Base-by-base conservation (phyloP, 2,113 vertebrate genomes). In the Cottus gobio region DNA sequence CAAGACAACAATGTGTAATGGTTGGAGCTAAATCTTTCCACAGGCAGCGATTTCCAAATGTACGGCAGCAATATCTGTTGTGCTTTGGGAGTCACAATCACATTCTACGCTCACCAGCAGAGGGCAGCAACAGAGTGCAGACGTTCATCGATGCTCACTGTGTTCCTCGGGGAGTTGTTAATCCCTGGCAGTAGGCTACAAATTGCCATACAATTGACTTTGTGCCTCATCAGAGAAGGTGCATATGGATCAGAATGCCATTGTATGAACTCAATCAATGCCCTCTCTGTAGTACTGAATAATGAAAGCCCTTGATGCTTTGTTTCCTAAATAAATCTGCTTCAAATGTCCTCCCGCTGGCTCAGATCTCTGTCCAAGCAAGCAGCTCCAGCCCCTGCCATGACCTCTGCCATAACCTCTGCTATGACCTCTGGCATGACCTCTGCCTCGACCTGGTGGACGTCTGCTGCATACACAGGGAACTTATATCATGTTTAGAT, bases 41-140 rank as follows among this genome's bases (percentile, higher is more conserved):
- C 7, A 61, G 44, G 24, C 11, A 50, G 4, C 13, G 62, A 36
- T 68, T 69, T 20, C 42, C 30, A 54, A 1, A 71, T 34, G 26
- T 10, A 7, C 18, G 48, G 13, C 34, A 57, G 44, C 10, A 7
- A 20, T 18, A 56, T 65, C 18, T 31, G 15, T 12, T n/a, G 11
- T 20, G 28, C 75, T 22, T 26, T 66, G 31, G 54, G 65, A n/a
- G 63, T 57, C n/a, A 3, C 24, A 48, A 15, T 76, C 58, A 42
- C 12, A 46, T 31, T 24, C 36, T 3, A 1, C n/a, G 30, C 26
- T 7, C 5, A 77, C 90, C 91, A 89, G 89, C 84, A 93, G 92
- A 83, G 89, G 91, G 89, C 90, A 89, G 87, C 80, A 90, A 22
- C 58, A 63, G 65, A 61, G 60, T 85, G 79, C 77, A 85, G 71